A percentile compares a stretch with the other conserved stretches of the same genome.
phyloP scores from a whole-genome alignment of 1,140 invertebrate species.

The Cecropterus lyciades region DNA sequence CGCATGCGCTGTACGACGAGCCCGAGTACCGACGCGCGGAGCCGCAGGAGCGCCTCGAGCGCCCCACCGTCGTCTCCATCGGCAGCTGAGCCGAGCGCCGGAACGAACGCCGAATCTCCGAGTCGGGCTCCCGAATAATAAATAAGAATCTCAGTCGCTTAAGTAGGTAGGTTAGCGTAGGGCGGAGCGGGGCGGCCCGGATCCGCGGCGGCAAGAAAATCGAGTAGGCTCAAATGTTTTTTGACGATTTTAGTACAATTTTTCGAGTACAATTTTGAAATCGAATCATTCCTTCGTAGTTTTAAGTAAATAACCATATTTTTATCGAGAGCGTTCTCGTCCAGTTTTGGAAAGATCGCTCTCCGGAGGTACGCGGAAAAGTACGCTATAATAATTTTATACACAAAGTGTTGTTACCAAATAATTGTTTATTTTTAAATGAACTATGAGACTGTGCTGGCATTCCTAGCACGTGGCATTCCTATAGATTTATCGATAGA shows the following conservation, averaged over 20 bases:
- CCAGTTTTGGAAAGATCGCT: background rate
- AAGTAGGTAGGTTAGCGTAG: conserved; percentile 47
- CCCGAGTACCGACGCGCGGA: conserved; percentile 53
- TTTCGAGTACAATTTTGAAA: conserved; percentile 34
- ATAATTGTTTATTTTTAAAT: conserved; percentile 49
- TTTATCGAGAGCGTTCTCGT: conserved; percentile 1
- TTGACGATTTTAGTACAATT: conserved; percentile 36
- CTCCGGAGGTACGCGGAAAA: conserved; percentile 1
- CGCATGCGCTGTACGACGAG: conserved; percentile 51
- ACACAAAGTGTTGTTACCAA: conserved; percentile 53
- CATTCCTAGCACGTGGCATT: conserved; percentile 55
- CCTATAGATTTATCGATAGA: conserved; percentile 48
- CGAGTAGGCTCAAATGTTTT: background rate
- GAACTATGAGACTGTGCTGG: conserved; percentile 54
- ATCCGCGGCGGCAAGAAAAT: background rate
- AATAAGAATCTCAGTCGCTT: conserved; percentile 68
- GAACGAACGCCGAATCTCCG: conserved; percentile 25
- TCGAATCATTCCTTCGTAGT: conserved; percentile 3
- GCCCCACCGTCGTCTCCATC: conserved; percentile 70
- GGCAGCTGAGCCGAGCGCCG: conserved; percentile 62
- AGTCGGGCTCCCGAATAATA: conserved; percentile 32
- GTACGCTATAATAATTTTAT: conserved; percentile 17
- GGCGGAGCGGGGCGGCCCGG: conserved; percentile 24
- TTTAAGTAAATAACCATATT: background rate
- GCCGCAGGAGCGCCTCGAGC: conserved; percentile 56